Conservation (phyloP, 2,113 vertebrate genomes). For the Cyanocitta stelleri region DNA sequence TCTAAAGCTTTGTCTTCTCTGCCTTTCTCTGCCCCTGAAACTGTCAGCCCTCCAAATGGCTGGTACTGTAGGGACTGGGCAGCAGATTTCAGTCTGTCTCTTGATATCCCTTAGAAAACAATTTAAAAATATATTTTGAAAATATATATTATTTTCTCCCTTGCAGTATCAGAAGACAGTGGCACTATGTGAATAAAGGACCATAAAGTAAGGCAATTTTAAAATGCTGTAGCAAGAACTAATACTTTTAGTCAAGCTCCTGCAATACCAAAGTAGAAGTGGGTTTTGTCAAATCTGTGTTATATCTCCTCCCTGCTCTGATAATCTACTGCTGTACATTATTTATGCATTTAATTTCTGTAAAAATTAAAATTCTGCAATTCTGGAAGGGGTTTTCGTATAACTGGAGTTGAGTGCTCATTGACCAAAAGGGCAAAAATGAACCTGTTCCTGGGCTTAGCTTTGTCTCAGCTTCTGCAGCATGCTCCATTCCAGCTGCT, state of each 20-base stretch:
- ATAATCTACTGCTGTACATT: not conserved
- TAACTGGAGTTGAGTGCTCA: not conserved
- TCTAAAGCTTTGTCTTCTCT: not conserved
- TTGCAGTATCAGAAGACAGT: not conserved
- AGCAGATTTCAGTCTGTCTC: not conserved
- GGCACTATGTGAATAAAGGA: not conserved
- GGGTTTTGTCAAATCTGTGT: not conserved
- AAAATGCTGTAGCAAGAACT: not conserved
- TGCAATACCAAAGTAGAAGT: not conserved
- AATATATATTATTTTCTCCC: not conserved
- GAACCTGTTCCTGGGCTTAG: accelerated
- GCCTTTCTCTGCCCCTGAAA: not conserved
- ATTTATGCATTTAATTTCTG: not conserved
- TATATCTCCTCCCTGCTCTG: not conserved
- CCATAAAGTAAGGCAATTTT: not conserved
- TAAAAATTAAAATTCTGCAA: not conserved
- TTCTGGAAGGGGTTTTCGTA: not conserved
- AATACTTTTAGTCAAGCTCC: not conserved
- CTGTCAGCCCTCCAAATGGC: not conserved
- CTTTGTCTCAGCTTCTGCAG: not conserved
- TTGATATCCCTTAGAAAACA: not conserved
- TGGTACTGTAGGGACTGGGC: not conserved
- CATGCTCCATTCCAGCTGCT: accelerated
- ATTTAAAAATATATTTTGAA: not conserved
- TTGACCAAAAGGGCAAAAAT: not conserved